Evolutionary conservation across 2,888 invertebrate species (phyloP).

Genomic region (Pterostichus madidus): DNA sequence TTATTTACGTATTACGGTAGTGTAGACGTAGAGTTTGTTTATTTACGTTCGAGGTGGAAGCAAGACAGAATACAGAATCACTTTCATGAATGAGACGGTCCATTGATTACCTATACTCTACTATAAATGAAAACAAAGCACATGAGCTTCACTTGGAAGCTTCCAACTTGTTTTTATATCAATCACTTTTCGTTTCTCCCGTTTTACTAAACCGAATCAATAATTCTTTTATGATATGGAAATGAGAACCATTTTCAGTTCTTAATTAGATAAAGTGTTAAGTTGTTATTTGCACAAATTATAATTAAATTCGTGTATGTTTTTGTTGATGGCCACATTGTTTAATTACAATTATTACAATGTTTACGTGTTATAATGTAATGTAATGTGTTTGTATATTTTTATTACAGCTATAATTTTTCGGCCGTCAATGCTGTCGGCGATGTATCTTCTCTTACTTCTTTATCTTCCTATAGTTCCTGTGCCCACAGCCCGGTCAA

Average conservation of each 20-base stretch:
- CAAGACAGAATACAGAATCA: slow-evolving; percentile 50
- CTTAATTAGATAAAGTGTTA: too few relatives aligned
- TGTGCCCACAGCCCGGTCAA: slow-evolving; percentile 81
- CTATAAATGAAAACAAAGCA: slow-evolving; percentile 50
- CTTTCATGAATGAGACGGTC: slow-evolving; percentile 64
- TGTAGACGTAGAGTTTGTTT: slow-evolving; percentile 37
- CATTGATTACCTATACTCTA: slow-evolving; percentile 64
- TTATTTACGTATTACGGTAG: slow-evolving; percentile 5
- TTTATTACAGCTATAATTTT: slow-evolving; percentile 86
- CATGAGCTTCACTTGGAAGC: background rate
- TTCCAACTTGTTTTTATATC: slow-evolving; percentile 18
- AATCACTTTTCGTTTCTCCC: background rate
- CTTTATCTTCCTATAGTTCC: slow-evolving; percentile 88
- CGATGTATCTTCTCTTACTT: slow-evolving; percentile 88
- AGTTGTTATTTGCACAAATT: too few relatives aligned
- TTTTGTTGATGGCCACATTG: too few relatives aligned
- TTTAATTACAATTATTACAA: too few relatives aligned
- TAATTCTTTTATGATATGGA: too few relatives aligned
- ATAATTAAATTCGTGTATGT: too few relatives aligned
- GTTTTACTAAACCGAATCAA: background rate
- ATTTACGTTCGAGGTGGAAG: slow-evolving; percentile 18
- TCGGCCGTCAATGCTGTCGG: slow-evolving; percentile 89
- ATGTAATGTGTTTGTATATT: too few relatives aligned
- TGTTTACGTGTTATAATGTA: too few relatives aligned
- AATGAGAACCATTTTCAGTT: too few relatives aligned